phyloP scores from a whole-genome alignment of 2,888 invertebrate genomes.

The Eudemis profundana region DNA sequence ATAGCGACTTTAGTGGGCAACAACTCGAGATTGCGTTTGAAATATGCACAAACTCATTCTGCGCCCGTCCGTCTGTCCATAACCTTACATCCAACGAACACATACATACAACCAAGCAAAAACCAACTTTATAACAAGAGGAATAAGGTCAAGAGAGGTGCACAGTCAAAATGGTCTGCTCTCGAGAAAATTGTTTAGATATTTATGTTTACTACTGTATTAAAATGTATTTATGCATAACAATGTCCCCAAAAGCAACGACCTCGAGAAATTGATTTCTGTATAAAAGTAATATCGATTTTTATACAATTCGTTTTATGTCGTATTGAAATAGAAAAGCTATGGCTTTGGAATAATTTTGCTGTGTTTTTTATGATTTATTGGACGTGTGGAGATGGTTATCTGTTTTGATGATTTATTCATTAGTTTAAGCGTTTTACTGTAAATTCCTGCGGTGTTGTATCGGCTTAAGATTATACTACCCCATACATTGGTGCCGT shows the following conservation, averaged over 20 bases:
- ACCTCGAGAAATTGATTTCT: slow-evolving; percentile 73
- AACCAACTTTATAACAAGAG: slow-evolving; percentile 16
- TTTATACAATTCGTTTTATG: slow-evolving; percentile 37
- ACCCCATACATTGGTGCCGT: too few relatives aligned
- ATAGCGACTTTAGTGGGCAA: slow-evolving; percentile 77
- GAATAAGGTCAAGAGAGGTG: slow-evolving; percentile 33
- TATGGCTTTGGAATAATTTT: slow-evolving; percentile 20
- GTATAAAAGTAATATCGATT: slow-evolving; percentile 27
- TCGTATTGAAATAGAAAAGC: slow-evolving; percentile 18
- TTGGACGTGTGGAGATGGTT: slow-evolving; percentile 16
- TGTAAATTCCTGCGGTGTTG: too few relatives aligned
- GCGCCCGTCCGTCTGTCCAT: slow-evolving; percentile 76
- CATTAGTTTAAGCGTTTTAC: slow-evolving; percentile 25
- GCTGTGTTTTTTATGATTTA: slow-evolving; percentile 18
- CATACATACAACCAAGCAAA: slow-evolving; percentile 28
- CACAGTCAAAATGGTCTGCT: slow-evolving; percentile 43
- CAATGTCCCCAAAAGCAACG: slow-evolving; percentile 60
- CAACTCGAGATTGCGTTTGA: slow-evolving; percentile 80
- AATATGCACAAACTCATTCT: slow-evolving; percentile 83
- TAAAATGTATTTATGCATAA: slow-evolving; percentile 75
- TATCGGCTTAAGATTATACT: too few relatives aligned
- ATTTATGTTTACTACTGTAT: slow-evolving; percentile 59
- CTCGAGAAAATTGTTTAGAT: slow-evolving; percentile 56
- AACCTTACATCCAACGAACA: slow-evolving; percentile 58
- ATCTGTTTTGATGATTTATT: slow-evolving; percentile 28